Evolutionary conservation across 2,797 vertebrate species (phyloP).

Genomic region (Bradypus variegatus): DNA sequence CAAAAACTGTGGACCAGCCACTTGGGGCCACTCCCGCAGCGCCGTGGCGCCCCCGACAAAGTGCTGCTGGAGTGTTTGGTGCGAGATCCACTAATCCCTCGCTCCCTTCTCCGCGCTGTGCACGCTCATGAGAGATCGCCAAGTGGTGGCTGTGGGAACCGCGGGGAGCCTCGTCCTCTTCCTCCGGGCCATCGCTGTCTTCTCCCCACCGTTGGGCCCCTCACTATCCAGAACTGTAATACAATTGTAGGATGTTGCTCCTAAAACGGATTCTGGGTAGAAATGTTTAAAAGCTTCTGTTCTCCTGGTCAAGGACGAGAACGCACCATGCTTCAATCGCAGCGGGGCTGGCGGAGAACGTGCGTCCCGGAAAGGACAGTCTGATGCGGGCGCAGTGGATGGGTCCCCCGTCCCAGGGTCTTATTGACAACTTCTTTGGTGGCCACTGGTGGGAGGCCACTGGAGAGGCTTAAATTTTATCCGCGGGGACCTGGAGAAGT

Average conservation of each 20-base stretch:
- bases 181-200: not conserved
- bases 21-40: not conserved
- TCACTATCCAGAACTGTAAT: not conserved
- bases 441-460: not conserved
- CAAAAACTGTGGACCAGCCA: not conserved
- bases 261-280: not conserved
- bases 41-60: rapidly evolving
- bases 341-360: not conserved
- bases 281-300: not conserved
- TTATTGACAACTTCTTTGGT: not conserved
- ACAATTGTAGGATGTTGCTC: not conserved
- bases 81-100: not conserved
- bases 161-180: rapidly evolving
- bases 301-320: not conserved
- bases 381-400: rapidly evolving
- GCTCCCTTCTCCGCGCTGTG: rapidly evolving
- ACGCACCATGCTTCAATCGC: not conserved
- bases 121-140: no score
- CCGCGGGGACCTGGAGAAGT: not conserved
- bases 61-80: not conserved
- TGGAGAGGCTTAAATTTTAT: not conserved
- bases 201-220: rapidly evolving
- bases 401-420: rapidly evolving
- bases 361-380: rapidly evolving
- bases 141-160: not conserved